Percentiles rank a stretch among this genome's conserved stretches.
phyloP scores from a whole-genome alignment of 2,113 vertebrate species.

The Ammospiza nelsoni region DNA sequence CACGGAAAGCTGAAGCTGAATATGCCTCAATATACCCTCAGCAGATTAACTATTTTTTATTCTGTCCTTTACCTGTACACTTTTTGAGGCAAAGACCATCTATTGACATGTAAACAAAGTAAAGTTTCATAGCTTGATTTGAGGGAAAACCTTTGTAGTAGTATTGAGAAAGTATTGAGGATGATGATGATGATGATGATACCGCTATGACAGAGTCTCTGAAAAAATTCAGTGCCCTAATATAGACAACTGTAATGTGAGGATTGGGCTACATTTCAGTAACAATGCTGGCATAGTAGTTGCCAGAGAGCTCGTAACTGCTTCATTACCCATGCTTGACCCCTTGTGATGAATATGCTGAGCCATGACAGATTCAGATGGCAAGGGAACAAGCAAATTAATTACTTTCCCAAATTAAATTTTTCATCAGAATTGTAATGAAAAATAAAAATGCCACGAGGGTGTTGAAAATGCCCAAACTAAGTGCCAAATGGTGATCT shows the following conservation, averaged over 20 bases:
- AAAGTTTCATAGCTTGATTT: background rate
- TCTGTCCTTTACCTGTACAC: background rate
- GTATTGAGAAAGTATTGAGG: background rate
- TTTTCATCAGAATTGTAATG: slow-evolving; percentile 47
- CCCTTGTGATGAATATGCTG: background rate
- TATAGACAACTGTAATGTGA: background rate
- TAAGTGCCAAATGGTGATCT: background rate
- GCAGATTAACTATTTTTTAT: background rate
- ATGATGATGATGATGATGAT: background rate
- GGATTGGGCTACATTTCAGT: background rate
- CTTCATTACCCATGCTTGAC: slow-evolving; percentile 56
- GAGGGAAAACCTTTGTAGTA: background rate
- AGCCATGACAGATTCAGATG: slow-evolving; percentile 27
- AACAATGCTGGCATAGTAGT: background rate
- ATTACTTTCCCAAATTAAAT: slow-evolving; percentile 36
- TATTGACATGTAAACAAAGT: background rate
- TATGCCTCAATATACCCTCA: background rate
- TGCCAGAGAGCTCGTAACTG: background rate
- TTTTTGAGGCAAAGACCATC: background rate
- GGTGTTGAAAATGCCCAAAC: background rate
- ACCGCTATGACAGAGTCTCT: background rate
- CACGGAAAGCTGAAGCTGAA: background rate
- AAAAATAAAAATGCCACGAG: slow-evolving; percentile 28
- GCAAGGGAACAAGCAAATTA: slow-evolving; percentile 47
- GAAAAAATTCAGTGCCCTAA: background rate